Evolutionary conservation across 2,797 vertebrate species (phyloP), one percentile per base, ranked within the genome.

Genomic region (Nasua narica): DNA sequence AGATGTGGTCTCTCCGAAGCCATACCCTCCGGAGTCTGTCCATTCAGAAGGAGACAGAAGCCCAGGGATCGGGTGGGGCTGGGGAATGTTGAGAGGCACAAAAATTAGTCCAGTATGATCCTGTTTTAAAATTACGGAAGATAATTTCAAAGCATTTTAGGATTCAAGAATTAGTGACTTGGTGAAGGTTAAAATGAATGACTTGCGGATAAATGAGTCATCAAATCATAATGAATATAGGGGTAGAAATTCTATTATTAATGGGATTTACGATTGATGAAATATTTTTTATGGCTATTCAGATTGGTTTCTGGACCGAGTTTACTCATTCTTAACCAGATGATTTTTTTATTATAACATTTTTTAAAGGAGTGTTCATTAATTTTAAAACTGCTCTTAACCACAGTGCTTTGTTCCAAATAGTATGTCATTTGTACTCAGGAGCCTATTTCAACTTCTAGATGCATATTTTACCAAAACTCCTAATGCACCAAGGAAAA

Each of bases 121-220:
- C 6, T 72, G 40, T 76, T 67, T 89, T 83, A 83, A 85, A 90
- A 90, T 86, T 54, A 40, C 43, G 21, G 77, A 32, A 76, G 85
- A 54, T 60, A 76, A 50, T 94, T 83, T 54, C 29, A 48, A 92
- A 92, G 40, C 21, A 43, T 54, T 87, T 84, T 79, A 82, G 58
- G 54, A 69, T 65, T 65, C 15, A 90, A 79, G 78, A 92, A 50
- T 35, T 76, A 40, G 29, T 94, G 60, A 52, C 87, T 90, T 76
- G 54, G 27, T 96, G 88, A 78, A 92, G 56, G 60, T 88, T 81
- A 85, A 29, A 69, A 92, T 54, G 72, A 95, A 87, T 48, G 58
- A 92, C 84, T 95, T 95, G 90, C 46, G 92, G 78, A 88, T 92
- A 82, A 90, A 96, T 40, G 48, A 91, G 13, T 60, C 85, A 88